Evolutionary conservation across 2,113 vertebrate species (phyloP).

Genomic region (Otis tarda): DNA sequence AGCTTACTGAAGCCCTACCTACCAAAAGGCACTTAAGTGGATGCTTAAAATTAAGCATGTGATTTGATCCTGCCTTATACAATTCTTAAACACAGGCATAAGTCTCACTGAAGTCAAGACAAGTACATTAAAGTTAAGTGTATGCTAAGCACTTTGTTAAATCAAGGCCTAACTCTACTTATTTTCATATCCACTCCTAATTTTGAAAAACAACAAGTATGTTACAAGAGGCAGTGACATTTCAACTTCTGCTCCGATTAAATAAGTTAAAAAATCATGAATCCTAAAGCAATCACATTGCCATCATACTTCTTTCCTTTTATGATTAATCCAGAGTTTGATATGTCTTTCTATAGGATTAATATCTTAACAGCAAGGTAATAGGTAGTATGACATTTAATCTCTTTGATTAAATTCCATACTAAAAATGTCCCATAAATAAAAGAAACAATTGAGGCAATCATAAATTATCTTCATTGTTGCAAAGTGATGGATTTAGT

Average conservation of each 20-base stretch:
- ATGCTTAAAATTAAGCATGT: slow-evolving; percentile 41
- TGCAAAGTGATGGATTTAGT: slow-evolving; percentile 65
- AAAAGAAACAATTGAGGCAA: slow-evolving; percentile 64
- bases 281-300: slow-evolving; percentile 39
- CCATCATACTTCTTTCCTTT: slow-evolving; percentile 22
- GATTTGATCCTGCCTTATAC: slow-evolving; percentile 22
- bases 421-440: slow-evolving; percentile 70
- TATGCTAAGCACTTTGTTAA: background rate
- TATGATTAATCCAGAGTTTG: slow-evolving; percentile 33
- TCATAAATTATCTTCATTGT: slow-evolving; percentile 69
- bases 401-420: slow-evolving; percentile 73
- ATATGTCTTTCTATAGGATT: slow-evolving; percentile 58
- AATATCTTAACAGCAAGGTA: slow-evolving; percentile 67
- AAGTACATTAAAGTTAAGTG: background rate
- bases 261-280: slow-evolving; percentile 43
- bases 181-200: background rate
- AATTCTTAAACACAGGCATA: background rate
- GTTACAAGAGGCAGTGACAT: background rate
- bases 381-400: slow-evolving; percentile 66
- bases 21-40: slow-evolving; percentile 13
- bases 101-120: slow-evolving; percentile 22
- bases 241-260: slow-evolving; percentile 17
- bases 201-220: background rate
- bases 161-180: slow-evolving; percentile 3
- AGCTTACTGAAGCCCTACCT: background rate